Evolutionary conservation across 2,797 vertebrate genomes (phyloP).

Genomic region (Cuniculus paca): DNA sequence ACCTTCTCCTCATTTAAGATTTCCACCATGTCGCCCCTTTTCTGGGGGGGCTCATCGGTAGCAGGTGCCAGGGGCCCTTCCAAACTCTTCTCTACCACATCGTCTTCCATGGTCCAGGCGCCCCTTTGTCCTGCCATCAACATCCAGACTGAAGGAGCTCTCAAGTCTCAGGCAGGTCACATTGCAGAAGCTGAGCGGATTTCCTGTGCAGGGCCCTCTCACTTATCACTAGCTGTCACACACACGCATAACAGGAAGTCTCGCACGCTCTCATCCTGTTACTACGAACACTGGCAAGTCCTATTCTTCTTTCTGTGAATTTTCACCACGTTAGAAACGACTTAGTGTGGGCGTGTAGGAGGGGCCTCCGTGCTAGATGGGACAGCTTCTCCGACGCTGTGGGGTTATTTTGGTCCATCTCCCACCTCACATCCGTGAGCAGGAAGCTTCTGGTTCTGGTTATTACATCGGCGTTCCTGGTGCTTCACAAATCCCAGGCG

Average conservation of each 20-base stretch:
- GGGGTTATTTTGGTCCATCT: slow-evolving; percentile 64
- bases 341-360: slow-evolving; percentile 70
- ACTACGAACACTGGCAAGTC: slow-evolving; percentile 86
- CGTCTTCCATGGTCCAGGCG: slow-evolving; percentile 88
- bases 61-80: slow-evolving; percentile 83
- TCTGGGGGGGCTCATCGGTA: slow-evolving; percentile 82
- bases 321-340: slow-evolving; percentile 79
- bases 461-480: background rate
- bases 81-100: slow-evolving; percentile 89
- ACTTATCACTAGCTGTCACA: slow-evolving; percentile 92
- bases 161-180: slow-evolving; percentile 87
- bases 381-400: background rate
- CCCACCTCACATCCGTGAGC: slow-evolving; percentile 50
- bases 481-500: background rate
- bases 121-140: slow-evolving; percentile 84
- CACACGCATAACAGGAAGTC: slow-evolving; percentile 92
- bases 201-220: slow-evolving; percentile 90
- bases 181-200: slow-evolving; percentile 90
- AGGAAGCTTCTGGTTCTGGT: slow-evolving; percentile 63
- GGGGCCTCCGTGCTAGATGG: background rate
- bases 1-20: slow-evolving; percentile 89
- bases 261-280: slow-evolving; percentile 92
- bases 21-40: slow-evolving; percentile 89
- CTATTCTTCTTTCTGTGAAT: slow-evolving; percentile 82
- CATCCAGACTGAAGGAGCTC: slow-evolving; percentile 83